These are phyloP conservation scores for Gymnocypris eckloni DNA, from an alignment of 2,797 vertebrate genomes.

Conservation along the genomic window DNA sequence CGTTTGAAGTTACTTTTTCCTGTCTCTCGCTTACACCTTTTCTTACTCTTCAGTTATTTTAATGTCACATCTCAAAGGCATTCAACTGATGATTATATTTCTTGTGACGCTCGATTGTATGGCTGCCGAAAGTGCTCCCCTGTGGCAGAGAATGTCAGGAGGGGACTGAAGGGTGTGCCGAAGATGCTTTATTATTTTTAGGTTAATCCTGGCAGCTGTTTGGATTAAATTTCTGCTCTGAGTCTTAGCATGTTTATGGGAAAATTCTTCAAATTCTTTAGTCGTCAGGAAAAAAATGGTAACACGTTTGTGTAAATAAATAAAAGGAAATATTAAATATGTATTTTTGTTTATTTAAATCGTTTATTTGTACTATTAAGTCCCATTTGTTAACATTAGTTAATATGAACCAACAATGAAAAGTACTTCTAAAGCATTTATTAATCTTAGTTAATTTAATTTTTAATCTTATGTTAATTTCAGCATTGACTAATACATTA, in stretches of 20 bases:
- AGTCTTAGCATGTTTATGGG: constrained; percentile 48
- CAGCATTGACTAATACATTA: neutral
- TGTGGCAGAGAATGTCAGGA: constrained; percentile 25
- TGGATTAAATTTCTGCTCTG: constrained; percentile 25
- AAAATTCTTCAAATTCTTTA: constrained; percentile 45
- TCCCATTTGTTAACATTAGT: neutral
- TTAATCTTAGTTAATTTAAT: neutral
- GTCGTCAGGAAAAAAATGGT: constrained; percentile 10
- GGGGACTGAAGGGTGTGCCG: constrained; percentile 35
- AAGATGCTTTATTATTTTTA: constrained; percentile 39
- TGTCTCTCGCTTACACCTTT: neutral
- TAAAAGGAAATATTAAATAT: neutral
- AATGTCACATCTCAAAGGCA: constrained; percentile 20
- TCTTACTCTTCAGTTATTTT: neutral
- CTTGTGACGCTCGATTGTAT: constrained; percentile 4
- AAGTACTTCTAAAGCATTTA: neutral
- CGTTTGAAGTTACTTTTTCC: neutral
- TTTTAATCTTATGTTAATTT: neutral
- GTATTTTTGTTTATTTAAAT: neutral
- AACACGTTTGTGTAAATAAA: neutral
- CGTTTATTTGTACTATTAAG: neutral
- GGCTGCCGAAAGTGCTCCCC: constrained; percentile 26
- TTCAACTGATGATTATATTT: constrained; percentile 3
- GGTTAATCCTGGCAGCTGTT: constrained; percentile 37
- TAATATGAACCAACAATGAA: neutral